Evolutionary conservation across 2,113 vertebrate species (phyloP).

Genomic region (Syngnathus typhle): DNA sequence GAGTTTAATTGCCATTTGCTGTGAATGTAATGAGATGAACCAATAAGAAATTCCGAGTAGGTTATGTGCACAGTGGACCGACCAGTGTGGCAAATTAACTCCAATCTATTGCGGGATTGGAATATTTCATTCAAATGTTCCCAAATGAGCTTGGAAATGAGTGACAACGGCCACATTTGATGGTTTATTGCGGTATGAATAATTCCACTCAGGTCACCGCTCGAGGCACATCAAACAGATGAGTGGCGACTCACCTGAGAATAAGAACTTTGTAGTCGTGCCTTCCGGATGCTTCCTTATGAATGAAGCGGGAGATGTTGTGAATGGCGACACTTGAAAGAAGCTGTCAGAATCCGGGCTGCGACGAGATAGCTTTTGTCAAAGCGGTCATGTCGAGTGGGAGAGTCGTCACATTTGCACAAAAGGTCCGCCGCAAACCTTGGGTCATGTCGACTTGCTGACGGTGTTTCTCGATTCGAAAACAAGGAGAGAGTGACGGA

Average conservation of each 20-base stretch:
- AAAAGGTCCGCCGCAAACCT: conserved; percentile 20
- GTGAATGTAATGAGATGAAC: conserved; percentile 53
- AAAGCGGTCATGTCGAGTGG: conserved; percentile 31
- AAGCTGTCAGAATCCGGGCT: conserved; percentile 14
- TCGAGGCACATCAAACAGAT: conserved; percentile 43
- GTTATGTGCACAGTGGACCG: conserved; percentile 12
- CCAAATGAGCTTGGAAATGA: conserved; percentile 13
- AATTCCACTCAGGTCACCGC: conserved; percentile 36
- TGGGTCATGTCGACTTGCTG: conserved; percentile 56
- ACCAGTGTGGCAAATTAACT: conserved; percentile 32
- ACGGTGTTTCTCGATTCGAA: conserved; percentile 37
- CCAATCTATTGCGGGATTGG: conserved; percentile 20
- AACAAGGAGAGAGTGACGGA: conserved; percentile 31
- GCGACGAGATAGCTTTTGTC: conserved; percentile 22
- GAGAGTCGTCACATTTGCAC: not conserved
- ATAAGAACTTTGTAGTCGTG: conserved; percentile 28
- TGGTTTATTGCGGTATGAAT: conserved; percentile 23
- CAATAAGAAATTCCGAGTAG: conserved; percentile 33
- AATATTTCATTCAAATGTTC: conserved; percentile 29
- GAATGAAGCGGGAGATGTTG: conserved; percentile 32
- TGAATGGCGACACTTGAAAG: conserved; percentile 41
- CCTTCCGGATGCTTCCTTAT: conserved; percentile 19
- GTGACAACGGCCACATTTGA: conserved; percentile 18
- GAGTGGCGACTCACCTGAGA: conserved; percentile 34
- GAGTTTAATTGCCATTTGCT: conserved; percentile 46